Evolutionary conservation across 2,888 invertebrate species (phyloP).

Genomic region (Crematogaster levior): DNA sequence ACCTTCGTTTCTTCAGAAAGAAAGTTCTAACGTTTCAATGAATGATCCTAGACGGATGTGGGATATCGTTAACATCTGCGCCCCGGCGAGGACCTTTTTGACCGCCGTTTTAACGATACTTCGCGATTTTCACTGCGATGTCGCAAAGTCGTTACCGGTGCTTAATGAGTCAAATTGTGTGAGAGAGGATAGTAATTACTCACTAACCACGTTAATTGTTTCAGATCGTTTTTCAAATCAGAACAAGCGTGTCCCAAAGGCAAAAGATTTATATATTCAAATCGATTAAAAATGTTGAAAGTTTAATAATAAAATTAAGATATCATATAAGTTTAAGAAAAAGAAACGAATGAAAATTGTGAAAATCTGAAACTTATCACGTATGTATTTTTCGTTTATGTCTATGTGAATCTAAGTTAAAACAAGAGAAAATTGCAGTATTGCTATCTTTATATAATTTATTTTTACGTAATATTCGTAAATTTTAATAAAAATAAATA

Average conservation of each 20-base stretch:
- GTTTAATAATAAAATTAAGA: not conserved
- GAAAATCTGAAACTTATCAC: too few species aligned
- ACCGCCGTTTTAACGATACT: constrained; percentile 37
- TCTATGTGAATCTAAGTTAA: too few species aligned
- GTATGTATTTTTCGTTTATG: too few species aligned
- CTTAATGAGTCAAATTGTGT: constrained; percentile 34
- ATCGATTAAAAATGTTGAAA: not conserved
- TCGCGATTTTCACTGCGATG: not conserved
- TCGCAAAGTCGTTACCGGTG: too few species aligned
- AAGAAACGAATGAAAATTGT: not conserved
- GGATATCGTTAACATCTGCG: constrained; percentile 17
- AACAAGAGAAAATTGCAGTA: too few species aligned
- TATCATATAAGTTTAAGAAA: not conserved
- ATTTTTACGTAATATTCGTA: not conserved
- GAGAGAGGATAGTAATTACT: not conserved
- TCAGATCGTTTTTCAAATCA: not conserved
- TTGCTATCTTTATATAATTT: too few species aligned
- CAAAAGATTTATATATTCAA: not conserved
- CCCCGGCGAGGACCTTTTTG: constrained; percentile 1
- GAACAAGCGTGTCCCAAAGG: not conserved
- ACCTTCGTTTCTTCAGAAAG: constrained; percentile 11
- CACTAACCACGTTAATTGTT: not conserved
- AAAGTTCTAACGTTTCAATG: constrained; percentile 14
- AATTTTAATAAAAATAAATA: not conserved
- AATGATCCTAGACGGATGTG: not conserved